phyloP scores from a whole-genome alignment of 2,888 invertebrate species.

The Drosophila pullipes region DNA sequence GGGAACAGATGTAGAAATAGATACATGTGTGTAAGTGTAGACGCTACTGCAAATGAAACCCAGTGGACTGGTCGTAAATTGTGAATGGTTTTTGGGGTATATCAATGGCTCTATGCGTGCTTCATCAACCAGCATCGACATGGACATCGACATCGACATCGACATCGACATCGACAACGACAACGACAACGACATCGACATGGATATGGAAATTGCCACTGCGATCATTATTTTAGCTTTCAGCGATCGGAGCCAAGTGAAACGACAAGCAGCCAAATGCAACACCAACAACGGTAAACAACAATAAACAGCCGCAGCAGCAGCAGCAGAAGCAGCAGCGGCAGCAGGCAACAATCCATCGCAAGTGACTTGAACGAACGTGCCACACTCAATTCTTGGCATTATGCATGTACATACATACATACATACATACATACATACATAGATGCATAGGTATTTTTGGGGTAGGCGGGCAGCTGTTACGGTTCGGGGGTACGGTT shows the following conservation, averaged over 20 bases:
- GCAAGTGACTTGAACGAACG: conserved; percentile 47
- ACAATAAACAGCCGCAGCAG: conserved; percentile 6
- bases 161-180: background rate
- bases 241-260: conserved; percentile 47
- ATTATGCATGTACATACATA: conserved; percentile 38
- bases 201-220: conserved; percentile 44
- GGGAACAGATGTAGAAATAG: background rate
- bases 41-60: conserved; percentile 35
- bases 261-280: conserved; percentile 35
- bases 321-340: background rate
- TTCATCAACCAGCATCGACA: conserved; percentile 42
- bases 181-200: background rate
- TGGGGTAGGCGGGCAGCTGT: conserved; percentile 11
- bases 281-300: conserved; percentile 25
- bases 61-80: conserved; percentile 39
- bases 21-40: background rate
- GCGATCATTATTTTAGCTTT: conserved; percentile 47
- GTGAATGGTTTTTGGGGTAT: conserved; percentile 43
- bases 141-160: conserved; percentile 24
- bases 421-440: background rate
- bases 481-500: conserved; percentile 22
- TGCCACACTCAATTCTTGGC: conserved; percentile 48
- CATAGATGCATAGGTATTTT: conserved; percentile 1
- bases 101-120: conserved; percentile 43
- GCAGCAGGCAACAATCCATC: conserved; percentile 34